Conservation (phyloP, 2,113 vertebrate genomes). For the Eudyptes chrysolophus region DNA sequence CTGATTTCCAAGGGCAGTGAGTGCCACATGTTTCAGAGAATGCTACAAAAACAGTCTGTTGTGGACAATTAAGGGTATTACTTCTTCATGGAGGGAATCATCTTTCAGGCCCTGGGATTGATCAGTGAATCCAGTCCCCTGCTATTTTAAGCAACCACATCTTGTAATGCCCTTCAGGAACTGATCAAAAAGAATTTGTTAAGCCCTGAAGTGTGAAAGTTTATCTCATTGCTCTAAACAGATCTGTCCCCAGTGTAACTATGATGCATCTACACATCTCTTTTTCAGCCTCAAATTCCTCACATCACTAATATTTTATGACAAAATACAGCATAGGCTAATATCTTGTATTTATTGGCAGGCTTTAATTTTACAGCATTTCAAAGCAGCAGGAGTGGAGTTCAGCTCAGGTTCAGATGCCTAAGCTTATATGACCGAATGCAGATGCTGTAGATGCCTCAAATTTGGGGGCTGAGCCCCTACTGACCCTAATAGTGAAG, state of each 20-base stretch:
- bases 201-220: background rate
- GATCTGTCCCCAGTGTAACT: background rate
- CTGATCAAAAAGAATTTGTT: slow-evolving; percentile 13
- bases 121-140: background rate
- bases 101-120: background rate
- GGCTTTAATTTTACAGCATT: background rate
- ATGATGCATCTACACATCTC: background rate
- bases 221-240: slow-evolving; percentile 11
- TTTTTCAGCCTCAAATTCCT: slow-evolving; percentile 3
- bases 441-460: background rate
- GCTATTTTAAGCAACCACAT: slow-evolving; percentile 12
- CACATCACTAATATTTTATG: background rate
- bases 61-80: background rate
- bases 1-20: background rate
- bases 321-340: background rate
- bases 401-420: background rate
- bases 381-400: background rate
- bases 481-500: background rate
- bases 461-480: background rate
- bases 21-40: background rate
- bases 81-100: background rate
- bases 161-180: background rate
- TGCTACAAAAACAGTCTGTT: background rate
- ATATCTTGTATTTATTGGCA: background rate
- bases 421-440: background rate